Base-by-base conservation (phyloP, 2,113 vertebrate species). In the Thinocorus orbignyianus region DNA sequence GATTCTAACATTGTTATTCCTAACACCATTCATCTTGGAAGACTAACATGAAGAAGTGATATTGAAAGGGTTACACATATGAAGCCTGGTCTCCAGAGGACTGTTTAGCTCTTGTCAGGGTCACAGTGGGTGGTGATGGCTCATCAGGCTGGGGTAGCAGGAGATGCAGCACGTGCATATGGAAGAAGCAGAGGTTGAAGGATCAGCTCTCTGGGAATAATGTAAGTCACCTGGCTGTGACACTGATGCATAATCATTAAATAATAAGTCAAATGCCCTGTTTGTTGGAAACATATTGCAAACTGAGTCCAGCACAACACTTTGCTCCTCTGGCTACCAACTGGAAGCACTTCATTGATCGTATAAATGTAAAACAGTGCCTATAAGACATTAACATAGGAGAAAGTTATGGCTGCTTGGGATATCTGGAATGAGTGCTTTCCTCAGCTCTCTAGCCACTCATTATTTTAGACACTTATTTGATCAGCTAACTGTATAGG, bases 101-200 rank as follows among this genome's bases (percentile, higher is more conserved):
- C 33, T 25, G 9, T 23, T 26, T 58, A 55, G 37, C 33, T 25
- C 62, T 42, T 60, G 33, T 33, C 52, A 44, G 68, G 35, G 37
- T 54, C 41, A n/a, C 24, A 23, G 57, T 5, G 20, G 15, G 68
- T 41, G 0, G 0, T 23, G 28, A 22, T 0, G 0, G 31, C 35
- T 57, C 65, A 3, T 15, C 7, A 4, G 28, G 14, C 46, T 81
- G 31, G 11, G 16, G 31, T 0, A 69, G 13, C 23, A 30, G 24
- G 15, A 66, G 9, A 13, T 46, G 7, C 33, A 49, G 41, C 4
- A 22, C 0, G 0, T 8, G 24, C 2, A 0, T 13, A 17, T 6
- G n/a, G 52, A 68, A 66, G 35, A 74, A 54, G 24, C 11, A 85
- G 48, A 72, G 48, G 39, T 7, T 3, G 5, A 82, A 23, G 44